These are phyloP conservation scores for Catharus minimus DNA, from an alignment of 2,113 vertebrate species.

Conservation along the genomic window DNA sequence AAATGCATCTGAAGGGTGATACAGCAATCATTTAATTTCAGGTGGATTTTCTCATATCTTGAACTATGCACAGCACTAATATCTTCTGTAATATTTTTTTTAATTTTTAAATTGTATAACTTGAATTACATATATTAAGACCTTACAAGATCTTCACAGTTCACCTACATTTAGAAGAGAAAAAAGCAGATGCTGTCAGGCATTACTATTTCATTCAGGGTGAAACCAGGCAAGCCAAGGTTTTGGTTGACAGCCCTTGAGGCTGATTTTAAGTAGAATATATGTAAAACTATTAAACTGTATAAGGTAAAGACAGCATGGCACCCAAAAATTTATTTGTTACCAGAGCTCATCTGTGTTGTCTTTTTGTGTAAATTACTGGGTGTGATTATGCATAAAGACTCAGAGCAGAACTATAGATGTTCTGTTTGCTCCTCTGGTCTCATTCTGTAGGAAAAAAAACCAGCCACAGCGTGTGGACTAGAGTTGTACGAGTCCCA, in stretches of 20 bases:
- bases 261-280: background rate
- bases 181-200: background rate
- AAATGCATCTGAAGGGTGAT: slow-evolving; percentile 23
- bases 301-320: background rate
- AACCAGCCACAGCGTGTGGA: background rate
- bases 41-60: slow-evolving; percentile 43
- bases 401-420: background rate
- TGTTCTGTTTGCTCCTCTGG: background rate
- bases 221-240: slow-evolving; percentile 9
- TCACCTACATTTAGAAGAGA: background rate
- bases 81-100: background rate
- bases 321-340: background rate
- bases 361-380: background rate
- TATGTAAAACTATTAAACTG: background rate
- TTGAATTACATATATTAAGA: slow-evolving; percentile 50
- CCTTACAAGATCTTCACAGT: slow-evolving; percentile 62
- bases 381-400: background rate
- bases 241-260: background rate
- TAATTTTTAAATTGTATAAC: background rate
- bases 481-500: background rate
- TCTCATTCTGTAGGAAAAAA: background rate
- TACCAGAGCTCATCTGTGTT: background rate
- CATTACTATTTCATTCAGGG: background rate
- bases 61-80: slow-evolving; percentile 20
- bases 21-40: slow-evolving; percentile 63